phyloP scores from a whole-genome alignment of 2,113 vertebrate genomes.

The Regulus satrapa region DNA sequence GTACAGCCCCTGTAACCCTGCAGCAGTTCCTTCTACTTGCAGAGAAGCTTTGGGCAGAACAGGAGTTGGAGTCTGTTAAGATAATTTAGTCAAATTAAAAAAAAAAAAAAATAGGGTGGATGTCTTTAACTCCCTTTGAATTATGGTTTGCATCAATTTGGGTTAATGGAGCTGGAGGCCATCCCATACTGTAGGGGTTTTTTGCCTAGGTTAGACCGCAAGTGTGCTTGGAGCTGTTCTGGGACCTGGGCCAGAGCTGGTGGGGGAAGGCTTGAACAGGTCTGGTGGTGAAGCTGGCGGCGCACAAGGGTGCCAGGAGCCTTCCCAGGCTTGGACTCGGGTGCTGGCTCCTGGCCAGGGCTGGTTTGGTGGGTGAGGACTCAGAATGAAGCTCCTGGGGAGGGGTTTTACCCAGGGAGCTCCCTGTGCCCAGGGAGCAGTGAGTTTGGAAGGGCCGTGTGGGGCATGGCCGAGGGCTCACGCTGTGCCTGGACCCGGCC shows the following conservation, averaged over 20 bases:
- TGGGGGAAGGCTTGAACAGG: accelerated
- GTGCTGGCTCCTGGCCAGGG: not conserved
- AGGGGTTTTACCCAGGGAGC: not conserved
- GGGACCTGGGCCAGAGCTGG: not conserved
- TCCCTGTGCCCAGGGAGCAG: not conserved
- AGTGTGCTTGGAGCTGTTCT: not conserved
- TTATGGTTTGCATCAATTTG: not conserved
- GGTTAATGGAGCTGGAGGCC: not conserved
- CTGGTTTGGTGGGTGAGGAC: not conserved
- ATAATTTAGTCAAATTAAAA: not conserved
- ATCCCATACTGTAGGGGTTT: not conserved
- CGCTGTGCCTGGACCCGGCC: accelerated
- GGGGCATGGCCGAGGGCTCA: accelerated
- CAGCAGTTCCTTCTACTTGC: not conserved
- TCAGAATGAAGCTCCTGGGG: accelerated
- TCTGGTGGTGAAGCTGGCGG: not conserved
- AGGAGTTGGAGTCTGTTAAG: not conserved
- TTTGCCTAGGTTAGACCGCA: not conserved
- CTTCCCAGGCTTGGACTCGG: accelerated
- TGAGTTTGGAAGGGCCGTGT: not conserved
- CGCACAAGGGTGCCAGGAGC: accelerated
- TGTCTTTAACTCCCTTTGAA: not conserved
- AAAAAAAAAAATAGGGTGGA: not conserved
- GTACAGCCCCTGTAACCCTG: not conserved
- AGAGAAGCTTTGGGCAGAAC: not conserved